Conservation (phyloP, 2,888 invertebrate genomes). For the Sinotaia quadrata region DNA sequence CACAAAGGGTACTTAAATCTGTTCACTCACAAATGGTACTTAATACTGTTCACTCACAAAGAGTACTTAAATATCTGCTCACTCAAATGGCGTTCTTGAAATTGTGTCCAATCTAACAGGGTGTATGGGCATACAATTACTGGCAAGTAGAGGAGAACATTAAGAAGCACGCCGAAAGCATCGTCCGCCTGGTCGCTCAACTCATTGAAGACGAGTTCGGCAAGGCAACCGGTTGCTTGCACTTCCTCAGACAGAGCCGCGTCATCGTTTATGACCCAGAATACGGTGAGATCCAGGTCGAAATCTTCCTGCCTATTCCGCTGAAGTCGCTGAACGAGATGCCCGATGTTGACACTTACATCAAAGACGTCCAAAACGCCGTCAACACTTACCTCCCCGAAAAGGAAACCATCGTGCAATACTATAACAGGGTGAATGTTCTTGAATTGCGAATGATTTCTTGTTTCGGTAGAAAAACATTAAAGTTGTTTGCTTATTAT, state of each 20-base stretch:
- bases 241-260: slow-evolving; percentile 8
- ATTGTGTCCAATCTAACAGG: no score
- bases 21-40: no score
- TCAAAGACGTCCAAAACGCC: slow-evolving; percentile 31
- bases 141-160: slow-evolving; percentile 51
- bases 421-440: neutral
- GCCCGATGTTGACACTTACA: slow-evolving; percentile 41
- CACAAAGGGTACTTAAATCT: no score
- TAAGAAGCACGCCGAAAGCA: slow-evolving; percentile 33
- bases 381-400: slow-evolving; percentile 38
- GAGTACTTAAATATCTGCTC: no score
- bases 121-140: slow-evolving; percentile 51
- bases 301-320: slow-evolving; percentile 56
- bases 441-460: no score
- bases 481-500: no score
- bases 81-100: no score
- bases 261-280: slow-evolving; percentile 57
- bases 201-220: slow-evolving; percentile 43
- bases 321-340: slow-evolving; percentile 50
- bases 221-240: slow-evolving; percentile 26
- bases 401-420: slow-evolving; percentile 9
- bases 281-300: slow-evolving; percentile 60
- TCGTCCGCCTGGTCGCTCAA: slow-evolving; percentile 34
- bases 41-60: no score
- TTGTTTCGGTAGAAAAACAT: no score